Evolutionary conservation across 1,140 invertebrate genomes (phyloP), one percentile per base, ranked within the genome.

Genomic region (Drosophila sechellia): DNA sequence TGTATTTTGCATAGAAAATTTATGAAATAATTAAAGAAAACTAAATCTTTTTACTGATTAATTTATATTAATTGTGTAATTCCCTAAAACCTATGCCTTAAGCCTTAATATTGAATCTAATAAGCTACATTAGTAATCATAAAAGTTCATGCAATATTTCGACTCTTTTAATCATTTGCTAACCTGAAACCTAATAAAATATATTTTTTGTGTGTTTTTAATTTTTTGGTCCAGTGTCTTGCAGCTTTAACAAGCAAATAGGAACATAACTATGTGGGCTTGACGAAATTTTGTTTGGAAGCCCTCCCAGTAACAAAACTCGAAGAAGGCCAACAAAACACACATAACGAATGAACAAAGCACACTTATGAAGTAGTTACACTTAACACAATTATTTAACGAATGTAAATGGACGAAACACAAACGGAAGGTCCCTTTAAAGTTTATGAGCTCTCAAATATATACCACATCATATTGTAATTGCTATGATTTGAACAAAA

Each of bases 321-420:
- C 5, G 54, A 66, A 42, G 40, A 58, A 58, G 20, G 53, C 40
- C 42, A 63, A 31, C 15, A 22, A 43, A 42, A 20, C 40, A 68
- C 42, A 76, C 40, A 48, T 22, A 71, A 75, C 63, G 74, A 77
- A 77, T 70, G 42, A 31, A 69, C 34, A 20, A 69, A 69, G 49
- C 48, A 69, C 63, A 69, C 31, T 69, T 69, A 57, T 45, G 42
- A 54, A 42, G 11, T 35, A 70, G 35, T 64, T 11, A 52, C 59
- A 57, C 60, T 60, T 49, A 43, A 49, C 39, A 75, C 53, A 79
- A 15, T 57, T 31, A 59, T 37, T 50, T 10, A 60, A 61, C 40
- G 56, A 68, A 56, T 60, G 57, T 12, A 34, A 56, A 68, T 40
- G 37, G 25, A 53, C 70, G 48, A 40, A 40, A 72, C 56, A 72